Percentiles rank a stretch among this genome's conserved stretches.
phyloP scores from a whole-genome alignment of 2,113 vertebrate species.

The Eira barbara region DNA sequence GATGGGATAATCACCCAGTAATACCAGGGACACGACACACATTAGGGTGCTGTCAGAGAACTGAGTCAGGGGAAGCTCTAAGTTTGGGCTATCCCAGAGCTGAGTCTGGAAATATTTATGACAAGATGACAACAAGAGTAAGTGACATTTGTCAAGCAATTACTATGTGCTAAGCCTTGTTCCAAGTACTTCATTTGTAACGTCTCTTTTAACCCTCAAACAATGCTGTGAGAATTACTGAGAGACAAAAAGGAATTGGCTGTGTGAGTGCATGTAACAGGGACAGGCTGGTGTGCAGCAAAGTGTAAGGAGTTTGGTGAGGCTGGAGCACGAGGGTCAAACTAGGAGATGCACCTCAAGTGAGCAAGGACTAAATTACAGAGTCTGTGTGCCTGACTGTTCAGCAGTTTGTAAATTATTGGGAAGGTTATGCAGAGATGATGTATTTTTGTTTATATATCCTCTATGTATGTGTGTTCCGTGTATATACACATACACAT shows the following conservation, averaged over 20 bases:
- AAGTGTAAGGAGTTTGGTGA: background rate
- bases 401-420: fast-evolving
- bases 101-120: background rate
- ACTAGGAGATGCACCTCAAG: background rate
- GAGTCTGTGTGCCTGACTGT: background rate
- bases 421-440: background rate
- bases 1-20: background rate
- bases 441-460: fast-evolving
- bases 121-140: background rate
- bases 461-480: background rate
- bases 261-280: background rate
- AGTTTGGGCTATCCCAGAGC: background rate
- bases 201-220: no score
- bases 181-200: background rate
- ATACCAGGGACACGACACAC: no score
- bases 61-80: background rate
- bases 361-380: background rate
- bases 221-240: background rate
- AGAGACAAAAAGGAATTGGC: background rate
- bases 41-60: background rate
- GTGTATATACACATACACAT: background rate
- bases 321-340: background rate
- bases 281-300: background rate
- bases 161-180: background rate
- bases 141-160: background rate